Conservation (phyloP, 2,888 invertebrate species). For the Silvanus unidentatus region DNA sequence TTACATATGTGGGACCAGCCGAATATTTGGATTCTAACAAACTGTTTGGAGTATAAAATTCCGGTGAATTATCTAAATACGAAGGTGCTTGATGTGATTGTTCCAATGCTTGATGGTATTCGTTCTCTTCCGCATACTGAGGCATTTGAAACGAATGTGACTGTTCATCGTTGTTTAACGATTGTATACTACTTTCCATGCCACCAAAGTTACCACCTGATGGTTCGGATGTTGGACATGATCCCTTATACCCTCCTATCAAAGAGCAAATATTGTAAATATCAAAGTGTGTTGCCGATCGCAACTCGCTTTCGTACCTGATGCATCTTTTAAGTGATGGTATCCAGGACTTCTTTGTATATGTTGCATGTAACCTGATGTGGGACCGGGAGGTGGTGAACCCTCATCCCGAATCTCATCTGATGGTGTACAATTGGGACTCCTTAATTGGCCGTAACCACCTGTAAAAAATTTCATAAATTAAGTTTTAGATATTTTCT, state of each 20-base stretch:
- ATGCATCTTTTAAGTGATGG: slow-evolving; percentile 43
- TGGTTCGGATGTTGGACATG: slow-evolving; percentile 50
- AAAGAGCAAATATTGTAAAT: too few relatives aligned
- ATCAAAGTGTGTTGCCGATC: too few relatives aligned
- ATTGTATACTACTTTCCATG: slow-evolving; percentile 43
- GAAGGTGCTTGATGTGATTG: slow-evolving; percentile 50
- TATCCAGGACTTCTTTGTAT: slow-evolving; percentile 41
- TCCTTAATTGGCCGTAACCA: slow-evolving; percentile 52
- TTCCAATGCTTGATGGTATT: slow-evolving; percentile 53
- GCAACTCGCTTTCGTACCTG: too few relatives aligned
- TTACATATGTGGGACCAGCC: slow-evolving; percentile 54
- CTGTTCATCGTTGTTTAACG: slow-evolving; percentile 43
- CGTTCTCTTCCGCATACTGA: slow-evolving; percentile 54
- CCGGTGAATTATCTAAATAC: slow-evolving; percentile 63
- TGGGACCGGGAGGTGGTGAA: slow-evolving; percentile 40
- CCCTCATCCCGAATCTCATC: slow-evolving; percentile 51
- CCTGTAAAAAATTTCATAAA: slow-evolving; percentile 37
- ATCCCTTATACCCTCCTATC: slow-evolving; percentile 38
- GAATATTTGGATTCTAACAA: slow-evolving; percentile 61
- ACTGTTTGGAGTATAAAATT: slow-evolving; percentile 64
- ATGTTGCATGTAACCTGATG: slow-evolving; percentile 37
- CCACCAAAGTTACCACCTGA: slow-evolving; percentile 53
- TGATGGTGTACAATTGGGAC: slow-evolving; percentile 48
- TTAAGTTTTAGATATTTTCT: too few relatives aligned
- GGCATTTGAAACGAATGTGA: slow-evolving; percentile 35